Conservation (phyloP, 2,797 vertebrate genomes). For the Sebastes taczanowskii region DNA sequence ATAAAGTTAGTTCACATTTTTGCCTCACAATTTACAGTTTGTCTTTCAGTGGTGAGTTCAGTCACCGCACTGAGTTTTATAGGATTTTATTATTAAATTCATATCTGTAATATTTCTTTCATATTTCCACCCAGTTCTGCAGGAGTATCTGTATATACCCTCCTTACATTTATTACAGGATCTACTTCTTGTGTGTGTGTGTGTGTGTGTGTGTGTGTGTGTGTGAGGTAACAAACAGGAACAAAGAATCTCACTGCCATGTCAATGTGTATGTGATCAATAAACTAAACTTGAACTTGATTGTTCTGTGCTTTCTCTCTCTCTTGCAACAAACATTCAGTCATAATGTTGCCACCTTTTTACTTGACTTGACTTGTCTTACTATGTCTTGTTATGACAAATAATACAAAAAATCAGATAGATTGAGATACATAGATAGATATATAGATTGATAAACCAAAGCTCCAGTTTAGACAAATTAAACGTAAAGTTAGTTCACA, state of each 20-base stretch:
- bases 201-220: too few relatives aligned
- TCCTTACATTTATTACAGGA: not conserved
- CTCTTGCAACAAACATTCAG: not conserved
- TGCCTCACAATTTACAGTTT: not conserved
- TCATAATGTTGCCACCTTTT: not conserved
- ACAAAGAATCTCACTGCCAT: too few relatives aligned
- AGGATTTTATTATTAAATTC: not conserved
- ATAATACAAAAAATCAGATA: not conserved
- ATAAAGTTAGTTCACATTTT: not conserved
- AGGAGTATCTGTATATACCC: not conserved
- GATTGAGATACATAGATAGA: too few relatives aligned
- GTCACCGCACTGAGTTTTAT: not conserved
- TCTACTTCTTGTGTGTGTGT: too few relatives aligned
- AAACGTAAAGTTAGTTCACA: not conserved
- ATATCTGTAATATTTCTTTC: not conserved
- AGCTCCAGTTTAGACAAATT: not conserved
- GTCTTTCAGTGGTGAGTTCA: slow-evolving; percentile 5
- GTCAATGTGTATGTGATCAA: too few relatives aligned
- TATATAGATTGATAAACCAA: not conserved
- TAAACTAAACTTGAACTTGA: too few relatives aligned
- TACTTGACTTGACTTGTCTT: not conserved
- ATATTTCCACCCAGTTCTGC: not conserved
- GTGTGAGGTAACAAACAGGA: not conserved
- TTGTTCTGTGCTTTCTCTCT: not conserved
- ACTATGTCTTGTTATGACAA: not conserved